Evolutionary conservation across 2,797 vertebrate genomes (phyloP).

Genomic region (Allobates femoralis): DNA sequence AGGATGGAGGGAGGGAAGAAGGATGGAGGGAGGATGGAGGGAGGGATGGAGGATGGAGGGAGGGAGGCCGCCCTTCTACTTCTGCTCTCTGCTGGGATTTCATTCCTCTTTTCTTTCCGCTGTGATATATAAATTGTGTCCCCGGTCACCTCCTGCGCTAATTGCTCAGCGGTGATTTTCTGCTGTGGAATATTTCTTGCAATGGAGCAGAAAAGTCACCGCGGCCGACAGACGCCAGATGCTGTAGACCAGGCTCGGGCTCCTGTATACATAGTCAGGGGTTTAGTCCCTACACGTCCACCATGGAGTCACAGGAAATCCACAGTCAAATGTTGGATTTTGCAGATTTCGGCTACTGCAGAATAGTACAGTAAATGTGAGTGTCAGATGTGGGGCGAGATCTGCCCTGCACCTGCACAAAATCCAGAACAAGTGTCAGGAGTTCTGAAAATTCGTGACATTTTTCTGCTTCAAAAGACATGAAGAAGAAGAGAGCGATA

Average conservation of each 20-base stretch:
- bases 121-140: conserved; percentile 63
- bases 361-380: no score
- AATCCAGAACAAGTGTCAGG: no score
- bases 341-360: no score
- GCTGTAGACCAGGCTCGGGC: not conserved
- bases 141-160: conserved; percentile 59
- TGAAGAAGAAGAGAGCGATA: not conserved
- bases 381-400: no score
- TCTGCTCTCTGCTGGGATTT: conserved; percentile 40
- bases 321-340: no score
- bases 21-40: no score
- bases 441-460: not conserved
- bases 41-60: no score
- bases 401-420: no score
- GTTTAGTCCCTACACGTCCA: not conserved
- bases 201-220: conserved; percentile 47
- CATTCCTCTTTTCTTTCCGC: conserved; percentile 47
- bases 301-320: not conserved
- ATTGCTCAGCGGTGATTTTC: conserved; percentile 55
- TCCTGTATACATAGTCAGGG: not conserved
- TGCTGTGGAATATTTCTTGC: conserved; percentile 28
- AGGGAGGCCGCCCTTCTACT: conserved; percentile 15
- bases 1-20: no score
- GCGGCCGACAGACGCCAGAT: not conserved
- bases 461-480: not conserved